Percentiles rank a stretch among this genome's conserved stretches.
These are phyloP conservation scores for Rhagologus leucostigma DNA, from an alignment of 2,113 vertebrate species.

Conservation along the genomic window DNA sequence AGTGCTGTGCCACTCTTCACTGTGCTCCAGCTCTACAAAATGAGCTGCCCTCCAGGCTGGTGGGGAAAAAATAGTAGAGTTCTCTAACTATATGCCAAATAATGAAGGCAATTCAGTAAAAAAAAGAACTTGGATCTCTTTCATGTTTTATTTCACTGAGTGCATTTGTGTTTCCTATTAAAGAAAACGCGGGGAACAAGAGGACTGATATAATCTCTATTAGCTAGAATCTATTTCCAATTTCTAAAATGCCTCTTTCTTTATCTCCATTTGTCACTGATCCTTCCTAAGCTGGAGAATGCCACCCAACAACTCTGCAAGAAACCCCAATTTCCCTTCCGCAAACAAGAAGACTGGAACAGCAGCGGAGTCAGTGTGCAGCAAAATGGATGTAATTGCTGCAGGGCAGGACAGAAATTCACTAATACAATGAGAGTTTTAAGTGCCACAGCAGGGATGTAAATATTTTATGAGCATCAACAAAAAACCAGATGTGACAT, in stretches of 20 bases:
- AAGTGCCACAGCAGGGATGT: conserved; percentile 36
- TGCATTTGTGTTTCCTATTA: not conserved
- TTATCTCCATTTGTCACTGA: not conserved
- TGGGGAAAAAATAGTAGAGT: not conserved
- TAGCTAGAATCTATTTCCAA: not conserved
- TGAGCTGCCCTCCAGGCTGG: not conserved
- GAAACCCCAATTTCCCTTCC: not conserved
- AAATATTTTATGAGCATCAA: conserved; percentile 54
- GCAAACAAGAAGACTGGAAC: not conserved
- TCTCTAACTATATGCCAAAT: not conserved
- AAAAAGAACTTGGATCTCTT: not conserved
- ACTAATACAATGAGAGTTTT: conserved; percentile 32
- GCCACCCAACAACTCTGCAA: not conserved
- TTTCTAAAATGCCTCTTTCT: not conserved
- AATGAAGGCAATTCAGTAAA: not conserved
- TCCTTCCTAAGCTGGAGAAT: not conserved
- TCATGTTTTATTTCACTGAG: not conserved
- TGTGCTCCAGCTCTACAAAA: not conserved
- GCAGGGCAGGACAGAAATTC: conserved; percentile 38
- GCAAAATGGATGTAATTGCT: conserved; percentile 13
- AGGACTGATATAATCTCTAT: not conserved
- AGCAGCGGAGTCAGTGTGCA: not conserved
- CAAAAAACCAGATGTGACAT: not conserved
- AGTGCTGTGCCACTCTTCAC: not conserved
- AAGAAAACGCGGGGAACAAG: not conserved